phyloP scores from a whole-genome alignment of 2,113 vertebrate genomes.

The Hypocryptadius cinnamomeus region DNA sequence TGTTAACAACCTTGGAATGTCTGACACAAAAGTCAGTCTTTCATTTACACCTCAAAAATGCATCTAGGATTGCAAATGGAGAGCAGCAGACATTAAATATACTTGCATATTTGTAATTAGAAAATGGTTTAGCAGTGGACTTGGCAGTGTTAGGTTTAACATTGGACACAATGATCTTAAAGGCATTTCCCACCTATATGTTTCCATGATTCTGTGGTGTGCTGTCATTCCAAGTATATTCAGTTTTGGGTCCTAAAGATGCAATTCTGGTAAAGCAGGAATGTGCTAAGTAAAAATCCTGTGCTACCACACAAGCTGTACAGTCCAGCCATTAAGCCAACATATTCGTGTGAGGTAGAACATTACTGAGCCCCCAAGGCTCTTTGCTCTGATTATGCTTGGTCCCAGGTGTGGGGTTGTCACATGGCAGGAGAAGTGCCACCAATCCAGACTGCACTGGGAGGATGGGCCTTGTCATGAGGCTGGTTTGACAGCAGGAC shows the following conservation, averaged over 20 bases:
- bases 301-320: background rate
- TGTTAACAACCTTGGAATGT: background rate
- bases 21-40: background rate
- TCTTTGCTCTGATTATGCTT: background rate
- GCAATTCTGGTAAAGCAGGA: background rate
- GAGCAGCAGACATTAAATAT: background rate
- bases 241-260: background rate
- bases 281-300: background rate
- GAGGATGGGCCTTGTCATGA: background rate
- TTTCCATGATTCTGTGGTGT: background rate
- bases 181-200: background rate
- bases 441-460: background rate
- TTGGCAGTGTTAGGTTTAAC: background rate
- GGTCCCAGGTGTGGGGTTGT: background rate
- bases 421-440: background rate
- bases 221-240: background rate
- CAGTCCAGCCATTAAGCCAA: background rate
- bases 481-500: background rate
- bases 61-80: background rate
- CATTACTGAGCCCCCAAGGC: background rate
- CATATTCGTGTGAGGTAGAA: background rate
- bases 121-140: background rate
- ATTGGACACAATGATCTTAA: background rate
- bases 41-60: background rate
- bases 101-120: background rate